These are phyloP conservation scores for Ptychodera flava DNA, from an alignment of 35 echinoderm and acorn worm genomes.

Conservation along the genomic window DNA sequence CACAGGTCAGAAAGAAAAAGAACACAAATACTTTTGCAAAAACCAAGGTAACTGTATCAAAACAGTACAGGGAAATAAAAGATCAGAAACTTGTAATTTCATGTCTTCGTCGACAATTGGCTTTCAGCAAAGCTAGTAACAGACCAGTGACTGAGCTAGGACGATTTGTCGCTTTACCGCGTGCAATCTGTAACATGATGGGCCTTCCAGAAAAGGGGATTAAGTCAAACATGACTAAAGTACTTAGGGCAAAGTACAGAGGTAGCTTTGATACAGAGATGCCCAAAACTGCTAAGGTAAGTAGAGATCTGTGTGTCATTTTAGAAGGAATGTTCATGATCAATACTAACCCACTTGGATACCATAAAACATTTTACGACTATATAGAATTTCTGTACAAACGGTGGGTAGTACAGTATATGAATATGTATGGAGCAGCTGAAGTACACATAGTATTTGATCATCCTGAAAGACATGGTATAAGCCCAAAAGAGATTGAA, in stretches of 20 bases:
- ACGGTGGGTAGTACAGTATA: constrained; percentile 20
- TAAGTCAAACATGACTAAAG: constrained; percentile 19
- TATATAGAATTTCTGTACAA: constrained; percentile 42
- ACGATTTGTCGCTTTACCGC: constrained; percentile 16
- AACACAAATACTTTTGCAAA: constrained; percentile 22
- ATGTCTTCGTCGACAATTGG: constrained; percentile 35
- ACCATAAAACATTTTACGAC: constrained; percentile 29
- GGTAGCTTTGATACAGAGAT: neutral
- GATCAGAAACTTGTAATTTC: constrained; percentile 37
- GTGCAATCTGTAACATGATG: constrained; percentile 26
- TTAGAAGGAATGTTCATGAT: constrained; percentile 49
- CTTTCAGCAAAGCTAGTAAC: constrained; percentile 19
- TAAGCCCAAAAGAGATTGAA: constrained; percentile 42
- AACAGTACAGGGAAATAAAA: constrained; percentile 25
- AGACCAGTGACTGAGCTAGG: constrained; percentile 9
- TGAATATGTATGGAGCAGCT: neutral
- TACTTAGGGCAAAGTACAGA: constrained; percentile 6
- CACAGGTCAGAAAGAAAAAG: constrained; percentile 6
- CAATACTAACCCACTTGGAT: neutral
- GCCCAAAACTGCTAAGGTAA: neutral
- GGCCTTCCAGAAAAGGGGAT: constrained; percentile 7
- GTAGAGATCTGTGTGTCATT: constrained; percentile 3
- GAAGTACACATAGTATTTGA: constrained; percentile 56
- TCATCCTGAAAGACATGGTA: constrained; percentile 31
- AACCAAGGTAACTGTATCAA: neutral